These are phyloP conservation scores for Montipora foliosa DNA, from an alignment of 64 coral and sea anemone genomes.

Conservation along the genomic window DNA sequence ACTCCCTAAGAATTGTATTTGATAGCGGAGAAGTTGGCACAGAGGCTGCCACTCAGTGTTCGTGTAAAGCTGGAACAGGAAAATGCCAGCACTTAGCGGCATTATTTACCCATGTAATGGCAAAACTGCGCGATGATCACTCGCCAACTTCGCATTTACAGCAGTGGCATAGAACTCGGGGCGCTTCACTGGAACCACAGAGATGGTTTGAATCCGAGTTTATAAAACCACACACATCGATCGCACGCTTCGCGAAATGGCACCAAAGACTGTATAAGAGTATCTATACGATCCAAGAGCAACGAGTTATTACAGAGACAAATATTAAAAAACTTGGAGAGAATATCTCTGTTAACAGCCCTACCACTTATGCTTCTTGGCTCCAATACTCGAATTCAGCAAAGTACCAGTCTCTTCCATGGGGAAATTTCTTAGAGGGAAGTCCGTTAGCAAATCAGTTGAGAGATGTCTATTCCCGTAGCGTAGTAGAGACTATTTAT, in stretches of 20 bases:
- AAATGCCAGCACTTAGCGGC: neutral
- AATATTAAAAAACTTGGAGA: neutral
- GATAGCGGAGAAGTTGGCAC: neutral
- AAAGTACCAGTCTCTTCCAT: too few species aligned
- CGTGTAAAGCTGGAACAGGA: conserved; percentile 24
- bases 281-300: too few species aligned
- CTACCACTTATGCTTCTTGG: too few species aligned
- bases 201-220: conserved; percentile 1
- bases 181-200: neutral
- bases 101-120: conserved; percentile 6
- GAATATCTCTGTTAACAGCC: too few species aligned
- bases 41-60: conserved; percentile 17
- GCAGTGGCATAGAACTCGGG: conserved; percentile 15
- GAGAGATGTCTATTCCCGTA: too few species aligned
- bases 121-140: conserved; percentile 14
- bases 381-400: too few species aligned
- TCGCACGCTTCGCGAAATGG: neutral
- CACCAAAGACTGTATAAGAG: too few species aligned
- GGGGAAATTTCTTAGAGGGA: too few species aligned
- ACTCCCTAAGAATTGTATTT: conserved; percentile 2
- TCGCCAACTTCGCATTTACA: neutral
- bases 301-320: too few species aligned
- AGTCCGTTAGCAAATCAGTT: too few species aligned
- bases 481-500: too few species aligned
- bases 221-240: neutral